Evolutionary conservation across 2,797 vertebrate species (phyloP), one percentile per base, ranked within the genome.

Genomic region (Margarornis squamiger): DNA sequence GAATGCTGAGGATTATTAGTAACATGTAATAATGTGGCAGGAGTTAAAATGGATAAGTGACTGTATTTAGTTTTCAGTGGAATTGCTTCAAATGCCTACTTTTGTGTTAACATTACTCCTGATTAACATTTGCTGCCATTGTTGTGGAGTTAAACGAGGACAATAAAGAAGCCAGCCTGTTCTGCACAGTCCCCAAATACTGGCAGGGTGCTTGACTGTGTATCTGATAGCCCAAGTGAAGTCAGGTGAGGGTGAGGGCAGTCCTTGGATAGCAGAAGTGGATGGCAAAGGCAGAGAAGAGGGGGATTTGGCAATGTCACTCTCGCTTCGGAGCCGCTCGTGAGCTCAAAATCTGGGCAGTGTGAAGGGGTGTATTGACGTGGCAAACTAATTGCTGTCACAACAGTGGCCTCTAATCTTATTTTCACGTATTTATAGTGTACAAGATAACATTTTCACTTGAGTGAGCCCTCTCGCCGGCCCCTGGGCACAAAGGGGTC

Each of bases 351-450:
- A 49, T 34, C 58, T 8, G 68, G 59, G 75, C 55, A 79, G 85
- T 10, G 43, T 30, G 41, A 54, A 85, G 32, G 87, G 51, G 6
- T 71, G 51, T 83, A 85, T 61, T 85, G 88, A 88, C 71, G 83
- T 22, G 88, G 73, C 63, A 71, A 95, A 68, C 88, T 80, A 83
- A 89, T 65, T 85, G 94, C 77, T 96, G 88, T 73, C 92, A 83
- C 94, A 88, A 80, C 73, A 83, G 88, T 93, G 88, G 73, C 91
- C 82, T 94, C 92, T 94, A 91, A 96, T 96, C 95, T 94, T 88
- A 86, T 93, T 95, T 96, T 90, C 78, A 34, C 32, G n/a, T 97
- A 95, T 96, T 97, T 96, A 95, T 94, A 95, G 96, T 48, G 75
- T 41, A 38, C 24, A 66, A 90, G 96, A 93, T 95, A 96, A 94